Evolutionary conservation across 2,113 vertebrate species (phyloP).

Genomic region (Chascanopsetta lugubris): DNA sequence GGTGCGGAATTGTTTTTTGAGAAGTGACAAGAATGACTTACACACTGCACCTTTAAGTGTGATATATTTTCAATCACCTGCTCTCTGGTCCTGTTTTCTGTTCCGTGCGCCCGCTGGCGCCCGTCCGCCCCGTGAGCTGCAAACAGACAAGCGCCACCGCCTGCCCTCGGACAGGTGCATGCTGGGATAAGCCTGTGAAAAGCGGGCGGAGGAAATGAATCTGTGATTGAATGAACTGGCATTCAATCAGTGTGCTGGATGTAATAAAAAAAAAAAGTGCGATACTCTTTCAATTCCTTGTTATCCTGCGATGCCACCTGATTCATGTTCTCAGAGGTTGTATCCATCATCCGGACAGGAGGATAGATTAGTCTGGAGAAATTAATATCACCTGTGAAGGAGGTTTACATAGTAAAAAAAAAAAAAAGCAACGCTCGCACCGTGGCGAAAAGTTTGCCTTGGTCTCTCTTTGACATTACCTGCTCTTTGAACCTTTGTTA

Average conservation of each 20-base stretch:
- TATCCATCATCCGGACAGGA: slow-evolving; percentile 7
- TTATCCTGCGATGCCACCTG: slow-evolving; percentile 39
- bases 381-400: slow-evolving; percentile 4
- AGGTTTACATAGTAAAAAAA: slow-evolving; percentile 11
- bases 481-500: slow-evolving; percentile 30
- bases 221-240: slow-evolving; percentile 35
- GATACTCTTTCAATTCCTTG: slow-evolving; percentile 37
- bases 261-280: slow-evolving; percentile 34
- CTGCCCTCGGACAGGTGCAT: slow-evolving; percentile 11
- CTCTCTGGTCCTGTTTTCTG: not conserved
- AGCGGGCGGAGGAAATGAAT: slow-evolving; percentile 35
- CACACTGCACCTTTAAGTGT: too few relatives aligned
- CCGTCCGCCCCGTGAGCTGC: not conserved
- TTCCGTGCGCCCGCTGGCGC: not conserved
- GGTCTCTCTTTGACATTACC: slow-evolving; percentile 16
- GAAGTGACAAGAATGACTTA: too few relatives aligned
- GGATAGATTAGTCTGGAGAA: not conserved
- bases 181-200: slow-evolving; percentile 22
- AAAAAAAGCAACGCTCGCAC: slow-evolving; percentile 12
- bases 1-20: too few relatives aligned
- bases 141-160: not conserved
- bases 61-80: not conserved
- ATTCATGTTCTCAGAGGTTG: slow-evolving; percentile 29
- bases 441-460: slow-evolving; percentile 9
- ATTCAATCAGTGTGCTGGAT: slow-evolving; percentile 35